These are phyloP conservation scores for Ceyx margarethae DNA, from an alignment of 2,113 vertebrate species.

Conservation along the genomic window DNA sequence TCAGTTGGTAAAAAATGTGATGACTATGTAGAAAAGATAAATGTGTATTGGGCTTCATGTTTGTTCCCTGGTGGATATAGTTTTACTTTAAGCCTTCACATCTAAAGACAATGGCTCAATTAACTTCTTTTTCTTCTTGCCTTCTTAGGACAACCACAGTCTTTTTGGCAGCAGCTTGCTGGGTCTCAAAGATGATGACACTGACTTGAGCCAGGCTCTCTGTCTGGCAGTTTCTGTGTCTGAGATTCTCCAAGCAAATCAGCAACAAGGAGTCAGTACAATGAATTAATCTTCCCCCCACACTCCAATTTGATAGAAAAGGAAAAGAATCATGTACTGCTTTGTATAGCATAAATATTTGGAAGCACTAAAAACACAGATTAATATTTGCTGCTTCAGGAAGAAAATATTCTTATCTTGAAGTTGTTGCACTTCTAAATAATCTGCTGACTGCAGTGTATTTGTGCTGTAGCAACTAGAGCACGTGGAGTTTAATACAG, in stretches of 20 bases:
- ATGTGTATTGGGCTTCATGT: accelerated
- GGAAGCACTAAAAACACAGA: not conserved
- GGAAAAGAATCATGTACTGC: not conserved
- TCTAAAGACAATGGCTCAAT: not conserved
- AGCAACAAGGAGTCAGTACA: slow-evolving; percentile 88
- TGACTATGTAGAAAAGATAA: accelerated
- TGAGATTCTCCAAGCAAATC: slow-evolving; percentile 97
- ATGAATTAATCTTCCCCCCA: not conserved
- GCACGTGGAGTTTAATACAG: not conserved
- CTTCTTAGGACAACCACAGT: slow-evolving; percentile 89
- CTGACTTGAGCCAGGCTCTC: slow-evolving; percentile 93
- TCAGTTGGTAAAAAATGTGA: not conserved
- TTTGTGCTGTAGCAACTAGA: not conserved
- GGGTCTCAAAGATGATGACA: slow-evolving; percentile 95
- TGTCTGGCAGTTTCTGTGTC: slow-evolving; percentile 94
- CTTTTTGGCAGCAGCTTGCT: slow-evolving; percentile 95
- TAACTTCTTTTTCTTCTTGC: not conserved
- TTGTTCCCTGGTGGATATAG: not conserved
- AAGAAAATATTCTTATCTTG: not conserved
- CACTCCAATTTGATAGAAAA: not conserved
- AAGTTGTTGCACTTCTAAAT: not conserved
- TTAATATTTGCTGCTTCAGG: not conserved
- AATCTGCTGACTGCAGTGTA: not conserved
- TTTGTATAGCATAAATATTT: not conserved
- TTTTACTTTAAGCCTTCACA: not conserved